Percentiles rank a stretch among this genome's conserved stretches.
Evolutionary conservation across 2,888 invertebrate species (phyloP).

Genomic region (Dryobota labecula): DNA sequence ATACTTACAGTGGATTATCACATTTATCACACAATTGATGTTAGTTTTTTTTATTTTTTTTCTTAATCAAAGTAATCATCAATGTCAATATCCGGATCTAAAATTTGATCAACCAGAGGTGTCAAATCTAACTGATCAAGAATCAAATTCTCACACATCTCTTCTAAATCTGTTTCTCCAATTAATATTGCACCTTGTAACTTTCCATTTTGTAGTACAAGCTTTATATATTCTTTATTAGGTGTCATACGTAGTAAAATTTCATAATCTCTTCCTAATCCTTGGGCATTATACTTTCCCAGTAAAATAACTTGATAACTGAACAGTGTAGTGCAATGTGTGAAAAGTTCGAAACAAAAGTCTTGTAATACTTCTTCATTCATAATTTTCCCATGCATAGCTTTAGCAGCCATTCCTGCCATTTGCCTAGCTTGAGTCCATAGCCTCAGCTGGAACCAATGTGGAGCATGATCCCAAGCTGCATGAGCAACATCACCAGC

Average conservation of each 20-base stretch:
- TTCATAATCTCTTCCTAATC: slow-evolving; percentile 94
- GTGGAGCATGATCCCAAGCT: slow-evolving; percentile 93
- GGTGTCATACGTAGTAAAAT: slow-evolving; percentile 96
- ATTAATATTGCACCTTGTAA: slow-evolving; percentile 98
- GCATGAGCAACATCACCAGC: slow-evolving; percentile 98
- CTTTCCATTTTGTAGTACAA: slow-evolving; percentile 95
- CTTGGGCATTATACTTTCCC: slow-evolving; percentile 98
- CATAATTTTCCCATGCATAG: slow-evolving; percentile 93
- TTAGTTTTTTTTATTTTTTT: slow-evolving; percentile 5
- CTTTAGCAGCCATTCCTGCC: slow-evolving; percentile 98
- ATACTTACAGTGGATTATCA: background rate
- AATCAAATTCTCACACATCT: slow-evolving; percentile 99
- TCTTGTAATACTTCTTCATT: slow-evolving; percentile 94
- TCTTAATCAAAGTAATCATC: slow-evolving; percentile 99
- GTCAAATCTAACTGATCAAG: slow-evolving; percentile 97
- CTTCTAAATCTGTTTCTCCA: slow-evolving; percentile 99
- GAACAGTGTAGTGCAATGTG: slow-evolving; percentile 98
- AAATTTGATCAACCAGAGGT: slow-evolving; percentile 96
- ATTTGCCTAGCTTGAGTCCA: slow-evolving; percentile 99
- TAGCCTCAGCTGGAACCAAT: slow-evolving; percentile 98
- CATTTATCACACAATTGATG: background rate
- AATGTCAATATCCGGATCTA: slow-evolving; percentile 98
- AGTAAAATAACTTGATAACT: slow-evolving; percentile 97
- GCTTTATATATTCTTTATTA: slow-evolving; percentile 95
- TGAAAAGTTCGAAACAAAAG: slow-evolving; percentile 99